Percentiles rank a stretch among this genome's conserved stretches.
phyloP scores from a whole-genome alignment of 1,140 invertebrate genomes.

The Plectrocnemia conspersa region DNA sequence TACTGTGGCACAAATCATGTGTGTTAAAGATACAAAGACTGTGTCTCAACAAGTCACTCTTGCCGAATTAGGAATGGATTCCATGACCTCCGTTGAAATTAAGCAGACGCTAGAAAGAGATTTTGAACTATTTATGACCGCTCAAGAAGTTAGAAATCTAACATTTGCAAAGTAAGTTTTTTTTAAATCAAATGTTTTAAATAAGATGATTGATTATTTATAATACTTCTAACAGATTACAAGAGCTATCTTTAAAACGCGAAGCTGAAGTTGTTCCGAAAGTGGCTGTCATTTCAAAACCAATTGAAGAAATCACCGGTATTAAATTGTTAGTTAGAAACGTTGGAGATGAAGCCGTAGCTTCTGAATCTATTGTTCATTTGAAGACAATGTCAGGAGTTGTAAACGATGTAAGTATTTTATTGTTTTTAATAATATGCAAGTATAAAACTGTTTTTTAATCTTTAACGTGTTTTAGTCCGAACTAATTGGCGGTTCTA shows the following conservation, averaged over 20 bases:
- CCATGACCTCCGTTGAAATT: constrained; percentile 84
- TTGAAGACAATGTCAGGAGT: constrained; percentile 49
- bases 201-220: not conserved
- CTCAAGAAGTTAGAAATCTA: constrained; percentile 69
- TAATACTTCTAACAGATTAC: constrained; percentile 40
- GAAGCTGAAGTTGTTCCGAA: constrained; percentile 48
- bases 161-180: constrained; percentile 50
- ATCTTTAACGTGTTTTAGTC: constrained; percentile 35
- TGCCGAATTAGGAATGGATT: constrained; percentile 85
- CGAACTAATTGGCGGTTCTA: constrained; percentile 40
- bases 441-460: not conserved
- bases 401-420: constrained; percentile 40
- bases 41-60: constrained; percentile 58
- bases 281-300: constrained; percentile 37
- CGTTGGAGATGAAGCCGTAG: constrained; percentile 52
- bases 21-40: constrained; percentile 49
- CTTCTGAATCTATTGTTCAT: constrained; percentile 45
- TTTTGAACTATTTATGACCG: constrained; percentile 71
- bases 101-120: constrained; percentile 81
- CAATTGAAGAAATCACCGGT: constrained; percentile 41
- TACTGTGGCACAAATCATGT: constrained; percentile 61
- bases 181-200: not conserved
- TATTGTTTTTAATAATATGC: not conserved
- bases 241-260: constrained; percentile 58
- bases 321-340: constrained; percentile 52